Evolutionary conservation across 2,113 vertebrate species (phyloP), one percentile per base, ranked within the genome.

Genomic region (Caloenas nicobarica): DNA sequence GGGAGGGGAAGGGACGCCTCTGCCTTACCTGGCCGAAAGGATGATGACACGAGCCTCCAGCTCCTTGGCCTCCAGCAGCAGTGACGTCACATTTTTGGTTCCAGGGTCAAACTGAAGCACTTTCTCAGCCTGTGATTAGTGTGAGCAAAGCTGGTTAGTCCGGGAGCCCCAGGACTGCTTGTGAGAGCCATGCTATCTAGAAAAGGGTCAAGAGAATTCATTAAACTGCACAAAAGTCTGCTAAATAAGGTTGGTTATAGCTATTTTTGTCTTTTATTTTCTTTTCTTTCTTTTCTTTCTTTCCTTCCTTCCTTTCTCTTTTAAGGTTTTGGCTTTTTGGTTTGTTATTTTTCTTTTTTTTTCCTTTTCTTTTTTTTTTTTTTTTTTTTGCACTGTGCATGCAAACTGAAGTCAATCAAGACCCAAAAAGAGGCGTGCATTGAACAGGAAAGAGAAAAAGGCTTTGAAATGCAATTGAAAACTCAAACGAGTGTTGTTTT

Each of bases 381-480:
- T 57, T 82, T 86, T 57, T 94, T 98, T 99, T 98, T 99, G 99
- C 98, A 98, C 99, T 98, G 98, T 97, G 99, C 99, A 99, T 99
- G 99, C 99, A 99, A 99, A 99, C 99, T 98, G 99, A 98, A 98
- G 99, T 98, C 99, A 98, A 97, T 99, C 98, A 99, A 99, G 99
- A 98, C 98, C 98, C 98, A 99, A 99, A 98, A 98, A 99, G 98
- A 98, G 98, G 98, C 99, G 99, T 99, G 99, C 99, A 99, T 99
- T 98, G 98, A 98, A 99, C 98, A 98, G 98, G 98, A 98, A 98
- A 98, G 98, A 97, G 98, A 97, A 98, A 97, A 98, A 98, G 98
- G 98, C 97, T 98, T 98, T 98, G 98, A 98, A 98, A 99, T 98
- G 98, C 99, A 99, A 99, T 99, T 98, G 98, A 98, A 98, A 99